Conservation (phyloP, 2,113 vertebrate genomes). For the Camelus dromedarius region DNA sequence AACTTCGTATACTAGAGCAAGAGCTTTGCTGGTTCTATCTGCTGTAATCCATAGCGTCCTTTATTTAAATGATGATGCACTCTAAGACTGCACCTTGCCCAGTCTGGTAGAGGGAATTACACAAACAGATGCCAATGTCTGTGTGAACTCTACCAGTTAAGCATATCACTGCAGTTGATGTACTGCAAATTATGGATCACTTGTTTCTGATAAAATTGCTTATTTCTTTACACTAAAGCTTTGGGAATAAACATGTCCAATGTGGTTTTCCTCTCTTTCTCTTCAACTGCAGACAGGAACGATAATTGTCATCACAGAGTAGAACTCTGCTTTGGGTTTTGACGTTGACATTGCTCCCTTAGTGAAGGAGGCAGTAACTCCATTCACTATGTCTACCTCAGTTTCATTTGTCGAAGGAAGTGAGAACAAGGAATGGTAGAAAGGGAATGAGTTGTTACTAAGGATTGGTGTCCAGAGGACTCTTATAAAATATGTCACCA, state of each 20-base stretch:
- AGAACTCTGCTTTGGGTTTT: slow-evolving; percentile 48
- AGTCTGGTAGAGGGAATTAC: neutral
- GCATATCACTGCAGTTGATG: neutral
- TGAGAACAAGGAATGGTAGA: slow-evolving; percentile 5
- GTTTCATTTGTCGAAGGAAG: slow-evolving; percentile 17
- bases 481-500: slow-evolving; percentile 31
- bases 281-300: neutral
- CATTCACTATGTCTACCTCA: neutral
- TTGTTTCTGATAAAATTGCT: slow-evolving; percentile 38
- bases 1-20: neutral
- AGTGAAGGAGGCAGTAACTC: slow-evolving; percentile 1
- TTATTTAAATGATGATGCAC: neutral
- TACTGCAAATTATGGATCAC: neutral
- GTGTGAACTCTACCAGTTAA: slow-evolving; percentile 10
- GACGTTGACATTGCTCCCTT: neutral
- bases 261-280: slow-evolving; percentile 8
- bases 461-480: neutral
- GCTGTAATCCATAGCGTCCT: neutral
- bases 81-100: neutral
- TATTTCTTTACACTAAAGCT: slow-evolving; percentile 1
- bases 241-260: neutral
- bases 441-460: slow-evolving; percentile 1
- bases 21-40: slow-evolving; percentile 17
- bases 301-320: slow-evolving; percentile 40
- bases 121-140: neutral